Conservation (phyloP, 2,797 vertebrate genomes). For the Crenuchus spilurus region DNA sequence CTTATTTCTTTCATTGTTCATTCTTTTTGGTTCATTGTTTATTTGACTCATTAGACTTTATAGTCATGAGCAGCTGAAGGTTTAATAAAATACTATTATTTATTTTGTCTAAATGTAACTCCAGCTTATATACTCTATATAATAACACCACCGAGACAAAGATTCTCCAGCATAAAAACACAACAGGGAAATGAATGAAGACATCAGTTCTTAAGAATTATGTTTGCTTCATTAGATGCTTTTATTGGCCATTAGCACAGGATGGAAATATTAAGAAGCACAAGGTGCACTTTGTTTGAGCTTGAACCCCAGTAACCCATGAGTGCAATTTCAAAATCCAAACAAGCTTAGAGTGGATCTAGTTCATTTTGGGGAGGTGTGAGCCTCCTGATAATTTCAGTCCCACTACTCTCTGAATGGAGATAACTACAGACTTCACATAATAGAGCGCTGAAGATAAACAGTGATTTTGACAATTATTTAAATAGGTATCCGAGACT, state of each 20-base stretch:
- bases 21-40: too few species aligned
- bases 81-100: too few species aligned
- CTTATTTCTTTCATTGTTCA: too few species aligned
- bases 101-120: not conserved
- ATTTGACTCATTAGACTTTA: too few species aligned
- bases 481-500: constrained; percentile 27
- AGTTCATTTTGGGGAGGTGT: constrained; percentile 54
- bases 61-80: too few species aligned
- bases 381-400: constrained; percentile 50
- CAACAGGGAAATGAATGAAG: not conserved
- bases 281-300: constrained; percentile 47
- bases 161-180: not conserved
- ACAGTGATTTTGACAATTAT: constrained; percentile 25
- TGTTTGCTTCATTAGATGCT: constrained; percentile 46
- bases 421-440: constrained; percentile 36
- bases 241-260: constrained; percentile 60
- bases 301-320: constrained; percentile 50
- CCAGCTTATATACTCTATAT: not conserved
- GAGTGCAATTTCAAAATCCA: constrained; percentile 47
- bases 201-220: not conserved
- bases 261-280: constrained; percentile 59
- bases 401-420: not conserved
- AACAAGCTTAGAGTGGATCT: constrained; percentile 18
- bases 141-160: not conserved
- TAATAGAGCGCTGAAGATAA: constrained; percentile 27